Evolutionary conservation across 2,113 vertebrate species (phyloP), one percentile per base, ranked within the genome.

Genomic region (Hymenochirus boettgeri): DNA sequence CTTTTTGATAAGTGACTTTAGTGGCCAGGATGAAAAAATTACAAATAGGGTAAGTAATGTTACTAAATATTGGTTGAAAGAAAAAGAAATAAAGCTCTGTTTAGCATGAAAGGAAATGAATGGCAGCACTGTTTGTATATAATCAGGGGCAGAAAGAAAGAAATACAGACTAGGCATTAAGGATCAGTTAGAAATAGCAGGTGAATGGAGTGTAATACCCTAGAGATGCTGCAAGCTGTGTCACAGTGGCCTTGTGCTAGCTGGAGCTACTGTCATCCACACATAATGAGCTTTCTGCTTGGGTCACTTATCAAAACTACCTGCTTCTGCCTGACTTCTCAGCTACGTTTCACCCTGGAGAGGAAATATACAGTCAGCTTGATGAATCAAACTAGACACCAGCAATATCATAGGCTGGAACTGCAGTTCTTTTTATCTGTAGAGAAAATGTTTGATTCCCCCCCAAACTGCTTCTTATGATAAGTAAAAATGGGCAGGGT

Each of bases 301-400:
- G 55, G 62, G 52, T 65, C 42, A 57, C 18, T 57, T 57, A 57
- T 65, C 62, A 46, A 27, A 9, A 25, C 62, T 57, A 65, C 39
- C 62, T 65, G 62, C 62, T 65, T 65, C 52, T 65, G 53, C 62
- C 26, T 65, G 62, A 65, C 53, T 57, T 48, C 62, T 27, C 42
- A 65, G 62, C 53, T 65, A 65, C 31, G 62, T 52, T 64, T 26
- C 52, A 46, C 51, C 46, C 42, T 26, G n/a, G 53, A 46, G 42
- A 31, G 22, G 15, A 21, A 57, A 35, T 21, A 35, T 48, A 57
- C 53, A 48, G 62, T 5, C 52, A 57, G 62, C 62, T 57, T 57
- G 62, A 65, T 48, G 53, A 65, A 65, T 65, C 26, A 57, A 65
- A 65, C 53, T 25, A 65, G 62, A 57, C 62, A 57, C 53, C 54